Base-by-base conservation (phyloP, 2,113 vertebrate genomes). In the Anseranas semipalmata region DNA sequence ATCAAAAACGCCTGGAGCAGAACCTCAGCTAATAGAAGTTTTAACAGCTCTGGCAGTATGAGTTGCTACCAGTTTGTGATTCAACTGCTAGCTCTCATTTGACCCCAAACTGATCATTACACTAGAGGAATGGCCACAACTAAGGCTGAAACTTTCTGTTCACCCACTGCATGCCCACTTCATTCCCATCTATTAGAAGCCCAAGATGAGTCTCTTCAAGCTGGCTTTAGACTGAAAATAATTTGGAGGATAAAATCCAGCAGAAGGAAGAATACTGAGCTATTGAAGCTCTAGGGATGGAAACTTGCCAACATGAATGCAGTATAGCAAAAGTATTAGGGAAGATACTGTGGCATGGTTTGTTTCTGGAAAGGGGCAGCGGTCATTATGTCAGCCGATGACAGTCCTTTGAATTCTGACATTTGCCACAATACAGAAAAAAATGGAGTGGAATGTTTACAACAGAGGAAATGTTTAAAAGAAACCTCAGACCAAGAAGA, bases 401-500 rank as follows among this genome's bases (percentile, higher is more conserved):
- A 62, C 78, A 95, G 81, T 52, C 75, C 82, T 90, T 77, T 77
- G 75, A 72, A 67, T 80, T 81, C 82, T 96, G 90, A 85, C 59
- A 65, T 89, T 93, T 83, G 73, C 84, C 85, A 93, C 63, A 66
- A 19, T 13, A 21, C 87, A 80, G 74, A 14, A 79, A 70, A 79
- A 92, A 84, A 21, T 0, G 0, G 55, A 63, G 41, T 13, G 39
- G 63, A 70, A 86, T 71, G 45, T 85, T 94, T 79, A n/a, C 62
- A 93, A 48, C 32, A 76, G 35, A 76, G 67, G 72, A 87, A 91
- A 78, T 0, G 2, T 68, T 81, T 55, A 7, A 84, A 92, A 81
- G 68, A 73, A 63, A 30, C 39, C 87, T 87, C 87, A 89, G 78
- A 28, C 39, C 35, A 18, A 92, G 66, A 82, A 20, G 81, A 27